phyloP scores from a whole-genome alignment of 1,140 invertebrate species.

The Neodiprion pinetum region DNA sequence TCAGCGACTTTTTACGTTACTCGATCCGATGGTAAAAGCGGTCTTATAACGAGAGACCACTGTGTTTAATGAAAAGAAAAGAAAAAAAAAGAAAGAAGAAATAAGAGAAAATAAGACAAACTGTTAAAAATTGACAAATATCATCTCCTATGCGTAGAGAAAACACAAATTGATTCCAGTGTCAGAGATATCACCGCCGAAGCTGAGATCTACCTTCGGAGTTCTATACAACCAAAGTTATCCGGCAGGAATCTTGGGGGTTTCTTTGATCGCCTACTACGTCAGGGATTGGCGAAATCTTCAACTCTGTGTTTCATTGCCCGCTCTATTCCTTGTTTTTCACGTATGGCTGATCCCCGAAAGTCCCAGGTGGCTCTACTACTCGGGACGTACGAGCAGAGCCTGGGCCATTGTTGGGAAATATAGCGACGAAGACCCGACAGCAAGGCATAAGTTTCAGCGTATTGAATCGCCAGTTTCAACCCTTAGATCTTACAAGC shows the following conservation, averaged over 20 bases:
- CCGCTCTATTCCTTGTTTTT: constrained; percentile 58
- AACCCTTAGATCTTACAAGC: constrained; percentile 41
- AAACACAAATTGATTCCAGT: constrained; percentile 51
- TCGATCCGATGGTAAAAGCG: too few species aligned
- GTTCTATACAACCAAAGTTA: constrained; percentile 65
- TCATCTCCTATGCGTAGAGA: too few species aligned
- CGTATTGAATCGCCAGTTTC: constrained; percentile 32
- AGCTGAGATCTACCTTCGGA: constrained; percentile 65
- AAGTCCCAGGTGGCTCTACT: constrained; percentile 53
- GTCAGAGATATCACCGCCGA: constrained; percentile 66
- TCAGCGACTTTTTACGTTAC: too few species aligned
- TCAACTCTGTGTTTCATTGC: constrained; percentile 61
- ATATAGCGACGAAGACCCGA: constrained; percentile 19
- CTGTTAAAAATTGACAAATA: too few species aligned
- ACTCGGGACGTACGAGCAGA: constrained; percentile 37
- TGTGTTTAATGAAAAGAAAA: too few species aligned
- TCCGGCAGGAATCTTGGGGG: constrained; percentile 61
- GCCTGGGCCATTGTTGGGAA: constrained; percentile 42
- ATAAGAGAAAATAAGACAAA: too few species aligned
- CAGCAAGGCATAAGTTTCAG: constrained; percentile 39
- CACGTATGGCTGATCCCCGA: constrained; percentile 58
- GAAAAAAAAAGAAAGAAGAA: too few species aligned
- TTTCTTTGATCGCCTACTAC: constrained; percentile 60
- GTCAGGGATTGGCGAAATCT: constrained; percentile 62
- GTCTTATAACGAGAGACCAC: too few species aligned